Evolutionary conservation across 2,797 vertebrate species (phyloP), one percentile per base, ranked within the genome.

Genomic region (Tolypeutes matacus): DNA sequence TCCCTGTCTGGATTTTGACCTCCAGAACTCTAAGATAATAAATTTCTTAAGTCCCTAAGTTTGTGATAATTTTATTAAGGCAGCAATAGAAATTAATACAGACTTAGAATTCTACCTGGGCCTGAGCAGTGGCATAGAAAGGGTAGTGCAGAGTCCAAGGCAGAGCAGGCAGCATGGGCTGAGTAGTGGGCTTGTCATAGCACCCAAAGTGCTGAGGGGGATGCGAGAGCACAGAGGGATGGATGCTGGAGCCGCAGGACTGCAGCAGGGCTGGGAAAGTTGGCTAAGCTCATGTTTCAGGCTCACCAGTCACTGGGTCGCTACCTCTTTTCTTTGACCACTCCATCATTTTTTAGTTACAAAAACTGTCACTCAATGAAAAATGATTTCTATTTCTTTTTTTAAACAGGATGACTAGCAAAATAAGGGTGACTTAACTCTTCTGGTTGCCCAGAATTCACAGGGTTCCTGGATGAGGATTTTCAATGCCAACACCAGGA

Each of bases 201-300:
- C 13, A 29, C 29, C 7, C 0, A 3, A 2, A 8, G 5, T 1
- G 3, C 46, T 56, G 3, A 69, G 31, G 7, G 27, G 23, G 36
- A 76, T 2, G 6, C 18, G 65, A 18, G 2, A 46, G 3, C 11
- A 11, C 20, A 17, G 18, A 4, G 1, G 6, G 4, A 1, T 39
- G 6, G 4, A 1, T 39, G 25, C 3, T 6, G 4, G 25, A 29
- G 25, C 17, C 1, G 3, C 0, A 58, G 20, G 10, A 29, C 3
- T 1, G 1, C 4, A 0, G 39, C 34, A 49, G 21, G 34, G 4
- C 15, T 20, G 10, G 3, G 14, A 15, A 13, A 7, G 15, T 21
- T 2, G 34, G 34, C 0, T 4, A 2, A 27, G 34, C 10, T 29
- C 0, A 8, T 31, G 10, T 49, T 10, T 27, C 53, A 34, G 25